Evolutionary conservation across 2,113 vertebrate genomes (phyloP).

Genomic region (Psittacula cyanocephala): DNA sequence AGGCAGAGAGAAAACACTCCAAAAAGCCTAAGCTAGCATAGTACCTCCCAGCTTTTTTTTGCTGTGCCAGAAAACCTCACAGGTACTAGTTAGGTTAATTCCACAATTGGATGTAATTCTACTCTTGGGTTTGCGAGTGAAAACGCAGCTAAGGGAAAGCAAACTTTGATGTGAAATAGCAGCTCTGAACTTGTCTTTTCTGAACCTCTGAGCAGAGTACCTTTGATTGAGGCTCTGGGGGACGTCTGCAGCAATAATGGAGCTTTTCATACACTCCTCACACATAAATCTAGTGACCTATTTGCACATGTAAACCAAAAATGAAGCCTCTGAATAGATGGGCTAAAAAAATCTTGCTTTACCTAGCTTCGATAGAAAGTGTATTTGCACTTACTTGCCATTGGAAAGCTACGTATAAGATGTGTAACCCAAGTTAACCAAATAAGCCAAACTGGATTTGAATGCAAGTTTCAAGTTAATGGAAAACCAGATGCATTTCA

Average conservation of each 20-base stretch:
- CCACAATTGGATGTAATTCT: neutral
- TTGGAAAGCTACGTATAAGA: neutral
- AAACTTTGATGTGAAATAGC: neutral
- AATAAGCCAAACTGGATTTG: neutral
- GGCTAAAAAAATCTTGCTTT: neutral
- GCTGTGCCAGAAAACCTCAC: neutral
- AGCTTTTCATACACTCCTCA: neutral
- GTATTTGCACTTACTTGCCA: neutral
- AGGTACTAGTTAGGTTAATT: neutral
- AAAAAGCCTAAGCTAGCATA: neutral
- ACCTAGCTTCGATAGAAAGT: neutral
- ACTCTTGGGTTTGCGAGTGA: neutral
- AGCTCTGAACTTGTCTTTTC: neutral
- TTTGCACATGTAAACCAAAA: neutral
- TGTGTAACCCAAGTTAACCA: neutral
- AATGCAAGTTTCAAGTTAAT: neutral
- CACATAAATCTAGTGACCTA: neutral
- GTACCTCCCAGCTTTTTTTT: neutral
- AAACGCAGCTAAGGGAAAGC: neutral
- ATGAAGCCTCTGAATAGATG: neutral
- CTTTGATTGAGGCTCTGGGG: neutral
- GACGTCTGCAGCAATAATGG: neutral
- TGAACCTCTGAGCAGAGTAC: neutral
- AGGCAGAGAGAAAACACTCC: neutral
- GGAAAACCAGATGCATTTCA: neutral